Evolutionary conservation across 2,113 vertebrate genomes (phyloP), one percentile per base, ranked within the genome.

Genomic region (Lampris megalopsis): DNA sequence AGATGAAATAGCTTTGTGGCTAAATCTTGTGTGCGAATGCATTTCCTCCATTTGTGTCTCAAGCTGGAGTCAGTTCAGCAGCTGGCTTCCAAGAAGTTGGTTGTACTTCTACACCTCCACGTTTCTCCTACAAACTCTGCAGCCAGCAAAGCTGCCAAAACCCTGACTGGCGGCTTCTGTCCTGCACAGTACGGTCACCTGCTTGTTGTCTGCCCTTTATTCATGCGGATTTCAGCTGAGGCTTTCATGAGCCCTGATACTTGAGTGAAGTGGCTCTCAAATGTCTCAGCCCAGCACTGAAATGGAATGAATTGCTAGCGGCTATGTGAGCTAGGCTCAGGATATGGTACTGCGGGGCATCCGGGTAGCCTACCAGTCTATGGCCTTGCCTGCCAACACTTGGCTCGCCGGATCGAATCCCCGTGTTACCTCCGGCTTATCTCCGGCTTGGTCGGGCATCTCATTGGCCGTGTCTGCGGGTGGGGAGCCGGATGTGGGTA

Each of bases 161-260:
- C 10, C 6, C 35, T 2, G 24, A 10, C 49, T n/a, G 61, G 7
- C 49, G 57, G 24, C 24, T 36, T 50, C 11, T 45, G 24, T 50
- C 63, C 42, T 5, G 10, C 7, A 9, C 71, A 61, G 3, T 7
- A 24, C 43, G 7, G 42, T 64, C 35, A 74, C 57, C n/a, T 42
- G n/a, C 76, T 73, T 47, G 13, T 75, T 60, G 67, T n/a, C 11
- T 72, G 24, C 24, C 63, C 65, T 72, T 84, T 68, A 83, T 86
- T 81, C 68, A 81, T 68, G 61, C 71, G 69, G 37, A 54, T 52
- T 72, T 52, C 57, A 37, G 38, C 47, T 24, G 42, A 70, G 70
- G 1, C 60, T 82, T 84, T 73, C 36, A 56, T 42, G 53, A 64
- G 49, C 54, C 72, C 50, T 11, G 66, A 59, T 43, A 48, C 65